Evolutionary conservation across 2,888 invertebrate genomes (phyloP), one percentile per base, ranked within the genome.

Genomic region (Deilephila elpenor): DNA sequence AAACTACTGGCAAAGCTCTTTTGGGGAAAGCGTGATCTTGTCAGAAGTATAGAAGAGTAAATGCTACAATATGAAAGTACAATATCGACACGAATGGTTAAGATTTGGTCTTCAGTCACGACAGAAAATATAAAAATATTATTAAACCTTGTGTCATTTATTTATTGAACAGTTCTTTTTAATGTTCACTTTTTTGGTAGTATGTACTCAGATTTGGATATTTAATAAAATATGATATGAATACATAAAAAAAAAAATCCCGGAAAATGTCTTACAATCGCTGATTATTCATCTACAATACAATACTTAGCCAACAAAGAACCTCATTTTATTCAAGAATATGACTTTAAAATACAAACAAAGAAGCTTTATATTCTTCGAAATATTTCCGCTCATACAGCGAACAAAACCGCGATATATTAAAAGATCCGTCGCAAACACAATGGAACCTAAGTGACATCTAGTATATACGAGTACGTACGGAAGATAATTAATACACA

Each of bases 1-100:
- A 71, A 56, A 56, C 70, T 59, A 71, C 32, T 71, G 32, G 53
- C 32, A 53, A 51, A 53, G 32, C 70, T 71, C 53, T 71, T 59
- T 59, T 59, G 25, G 37, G 37, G 8, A 14, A 44, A 14, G 44
- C 44, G 44, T 71, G 53, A 32, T 70, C 32, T 29, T 53, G 14
- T 32, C 11, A 44, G 8, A 44, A 14, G 3, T 44, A 44, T 11
- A 32, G 32, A 3, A 32, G 32, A 4, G 11, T 14, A 11, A 44
- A 44, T 11, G 25, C 0, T 44, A 11, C 44, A 44, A 3, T 14
- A 11, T 11, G 2, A 44, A 44, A 44, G 37, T 37, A 37, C 8
- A 37, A 44, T 11, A 44, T 0, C 1, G 14, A 44, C 11, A 11
- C 11, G 1, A 14, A 14, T 14, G 14, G 44, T 44, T 29, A 2